Base-by-base conservation (phyloP, 2,113 vertebrate species). In the Sylvietta virens region DNA sequence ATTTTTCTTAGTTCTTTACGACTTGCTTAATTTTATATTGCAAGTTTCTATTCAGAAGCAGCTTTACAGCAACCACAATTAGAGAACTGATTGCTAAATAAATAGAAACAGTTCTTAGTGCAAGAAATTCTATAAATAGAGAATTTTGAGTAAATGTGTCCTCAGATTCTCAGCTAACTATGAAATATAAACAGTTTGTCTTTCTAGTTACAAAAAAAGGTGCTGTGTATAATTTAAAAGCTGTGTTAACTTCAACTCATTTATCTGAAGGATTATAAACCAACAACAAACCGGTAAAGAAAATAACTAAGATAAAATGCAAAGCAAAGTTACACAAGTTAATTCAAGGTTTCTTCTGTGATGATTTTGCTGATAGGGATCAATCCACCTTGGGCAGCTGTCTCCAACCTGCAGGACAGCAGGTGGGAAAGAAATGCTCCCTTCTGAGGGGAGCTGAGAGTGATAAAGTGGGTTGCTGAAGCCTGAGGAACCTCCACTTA, bases 401-500 rank as follows among this genome's bases (percentile, higher is more conserved):
- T 31, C 27, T 81, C 40, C 69, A 69, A 10, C 27, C 37, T 71
- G 54, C 60, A 53, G 73, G 37, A 57, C 27, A 70, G 23, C 35
- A 47, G 23, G 13, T 58, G 22, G 42, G 33, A 60, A 64, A 11
- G n/a, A 19, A 11, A 56, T 48, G 44, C 4, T 64, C 11, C 8
- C 7, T 67, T 10, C 9, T 11, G 7, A 53, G 24, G 19, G 22
- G 21, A 61, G 7, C 19, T 12, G 17, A 14, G 12, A 15, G 27
- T 60, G 35, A 15, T 7, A 14, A 15, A 26, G 22, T 48, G 45
- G 48, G 33, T 54, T 1, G 0, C 44, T 72, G n/a, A 21, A 44
- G 54, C 31, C 8, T 0, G 1, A n/a, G 33, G 44, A 67, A 31
- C 31, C 10, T 65, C 7, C 0, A 3, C 20, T 33, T 60, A 20